A percentile compares a stretch with the other conserved stretches of the same genome.
phyloP scores from a whole-genome alignment of 2,113 vertebrate genomes.

The Paracanthobrama guichenoti region DNA sequence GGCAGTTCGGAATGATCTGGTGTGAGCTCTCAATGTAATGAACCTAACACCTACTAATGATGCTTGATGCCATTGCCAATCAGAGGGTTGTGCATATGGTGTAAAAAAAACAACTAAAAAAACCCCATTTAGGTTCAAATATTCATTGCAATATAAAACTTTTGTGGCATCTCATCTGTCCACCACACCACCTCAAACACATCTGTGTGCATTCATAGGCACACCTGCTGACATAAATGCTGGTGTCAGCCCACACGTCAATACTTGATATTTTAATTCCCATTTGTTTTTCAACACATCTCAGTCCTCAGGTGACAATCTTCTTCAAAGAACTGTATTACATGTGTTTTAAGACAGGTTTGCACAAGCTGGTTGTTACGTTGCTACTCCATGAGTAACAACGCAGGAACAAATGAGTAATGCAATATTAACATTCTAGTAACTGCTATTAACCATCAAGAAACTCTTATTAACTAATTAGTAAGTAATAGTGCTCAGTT shows the following conservation, averaged over 20 bases:
- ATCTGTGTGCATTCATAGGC: conserved; percentile 20
- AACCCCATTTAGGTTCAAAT: neutral
- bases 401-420: too few species aligned
- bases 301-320: neutral
- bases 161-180: neutral
- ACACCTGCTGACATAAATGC: neutral
- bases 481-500: too few species aligned
- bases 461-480: too few species aligned
- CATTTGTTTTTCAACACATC: neutral
- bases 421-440: too few species aligned
- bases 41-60: conserved; percentile 30
- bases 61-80: conserved; percentile 7
- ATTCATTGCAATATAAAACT: conserved; percentile 2
- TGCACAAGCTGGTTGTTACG: conserved; percentile 2
- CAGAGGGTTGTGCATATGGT: neutral
- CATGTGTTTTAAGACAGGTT: neutral
- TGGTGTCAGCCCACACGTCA: neutral
- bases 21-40: neutral
- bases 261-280: conserved; percentile 14
- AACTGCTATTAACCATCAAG: too few species aligned
- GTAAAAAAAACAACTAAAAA: neutral
- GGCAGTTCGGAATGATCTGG: neutral
- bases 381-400: too few species aligned
- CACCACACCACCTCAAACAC: neutral
- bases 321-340: conserved; percentile 11